Conservation (phyloP, 2,113 vertebrate genomes). For the Dermatemys mawii region DNA sequence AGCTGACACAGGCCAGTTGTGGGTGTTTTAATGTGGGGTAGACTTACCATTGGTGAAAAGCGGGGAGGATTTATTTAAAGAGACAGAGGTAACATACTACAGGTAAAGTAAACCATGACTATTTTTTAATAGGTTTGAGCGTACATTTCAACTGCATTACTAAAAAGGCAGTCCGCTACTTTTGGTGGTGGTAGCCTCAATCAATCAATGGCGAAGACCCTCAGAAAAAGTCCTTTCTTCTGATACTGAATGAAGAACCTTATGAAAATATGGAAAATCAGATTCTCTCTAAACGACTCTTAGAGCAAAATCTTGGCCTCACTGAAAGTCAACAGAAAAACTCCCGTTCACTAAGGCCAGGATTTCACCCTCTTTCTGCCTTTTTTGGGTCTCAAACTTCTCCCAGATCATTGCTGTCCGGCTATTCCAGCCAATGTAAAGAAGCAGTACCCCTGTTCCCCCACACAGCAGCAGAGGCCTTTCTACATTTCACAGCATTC, state of each 20-base stretch:
- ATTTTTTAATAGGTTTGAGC: not conserved
- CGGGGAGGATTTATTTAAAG: not conserved
- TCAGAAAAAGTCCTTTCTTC: not conserved
- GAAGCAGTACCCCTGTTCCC: not conserved
- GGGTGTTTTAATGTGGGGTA: not conserved
- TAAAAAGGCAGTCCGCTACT: not conserved
- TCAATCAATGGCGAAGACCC: not conserved
- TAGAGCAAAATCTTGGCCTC: not conserved
- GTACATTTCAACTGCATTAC: not conserved
- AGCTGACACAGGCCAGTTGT: not conserved
- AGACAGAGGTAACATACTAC: not conserved
- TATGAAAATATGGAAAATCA: not conserved
- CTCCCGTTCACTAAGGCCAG: not conserved
- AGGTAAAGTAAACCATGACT: not conserved
- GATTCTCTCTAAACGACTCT: not conserved
- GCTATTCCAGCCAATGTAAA: not conserved
- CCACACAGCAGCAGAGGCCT: slow-evolving; percentile 5
- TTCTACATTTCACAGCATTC: slow-evolving; percentile 42
- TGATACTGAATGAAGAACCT: not conserved
- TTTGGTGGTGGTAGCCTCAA: not conserved
- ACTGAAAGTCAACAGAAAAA: not conserved
- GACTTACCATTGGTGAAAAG: not conserved
- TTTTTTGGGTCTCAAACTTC: not conserved
- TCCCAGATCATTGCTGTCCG: not conserved
- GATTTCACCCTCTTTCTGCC: not conserved